Conservation (phyloP, 2,888 invertebrate species). For the Entomobrya multifasciata region DNA sequence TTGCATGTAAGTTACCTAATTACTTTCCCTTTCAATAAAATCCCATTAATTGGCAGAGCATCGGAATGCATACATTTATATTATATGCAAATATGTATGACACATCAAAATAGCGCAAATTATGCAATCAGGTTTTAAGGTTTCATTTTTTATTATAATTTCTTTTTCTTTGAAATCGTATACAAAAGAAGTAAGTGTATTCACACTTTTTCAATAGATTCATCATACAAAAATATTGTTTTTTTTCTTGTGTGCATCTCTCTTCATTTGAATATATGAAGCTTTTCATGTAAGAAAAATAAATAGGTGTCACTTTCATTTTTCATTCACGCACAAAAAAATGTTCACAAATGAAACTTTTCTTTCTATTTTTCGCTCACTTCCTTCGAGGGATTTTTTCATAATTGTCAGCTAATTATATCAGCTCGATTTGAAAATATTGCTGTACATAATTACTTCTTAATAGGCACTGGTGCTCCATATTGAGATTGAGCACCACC, state of each 20-base stretch:
- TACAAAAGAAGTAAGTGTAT: constrained; percentile 31
- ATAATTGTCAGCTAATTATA: not conserved
- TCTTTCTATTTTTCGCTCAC: not conserved
- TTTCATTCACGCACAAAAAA: constrained; percentile 7
- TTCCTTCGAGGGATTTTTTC: too few relatives aligned
- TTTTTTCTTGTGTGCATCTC: not conserved
- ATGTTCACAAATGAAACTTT: not conserved
- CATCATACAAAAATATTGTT: constrained; percentile 10
- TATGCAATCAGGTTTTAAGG: not conserved
- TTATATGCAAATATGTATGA: not conserved
- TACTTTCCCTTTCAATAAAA: not conserved
- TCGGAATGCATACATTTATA: not conserved
- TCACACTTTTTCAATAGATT: constrained; percentile 13
- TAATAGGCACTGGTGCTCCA: constrained; percentile 60
- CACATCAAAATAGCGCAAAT: not conserved
- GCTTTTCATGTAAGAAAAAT: not conserved
- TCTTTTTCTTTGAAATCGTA: constrained; percentile 26
- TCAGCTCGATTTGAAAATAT: not conserved
- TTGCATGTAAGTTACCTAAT: constrained; percentile 74
- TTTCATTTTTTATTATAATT: constrained; percentile 26
- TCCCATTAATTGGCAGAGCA: not conserved
- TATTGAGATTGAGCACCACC: constrained; percentile 52
- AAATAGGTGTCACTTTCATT: constrained; percentile 42
- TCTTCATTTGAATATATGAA: not conserved
- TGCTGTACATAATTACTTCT: constrained; percentile 41